Conservation (phyloP, 1,140 invertebrate species). For the Asobara japonica region DNA sequence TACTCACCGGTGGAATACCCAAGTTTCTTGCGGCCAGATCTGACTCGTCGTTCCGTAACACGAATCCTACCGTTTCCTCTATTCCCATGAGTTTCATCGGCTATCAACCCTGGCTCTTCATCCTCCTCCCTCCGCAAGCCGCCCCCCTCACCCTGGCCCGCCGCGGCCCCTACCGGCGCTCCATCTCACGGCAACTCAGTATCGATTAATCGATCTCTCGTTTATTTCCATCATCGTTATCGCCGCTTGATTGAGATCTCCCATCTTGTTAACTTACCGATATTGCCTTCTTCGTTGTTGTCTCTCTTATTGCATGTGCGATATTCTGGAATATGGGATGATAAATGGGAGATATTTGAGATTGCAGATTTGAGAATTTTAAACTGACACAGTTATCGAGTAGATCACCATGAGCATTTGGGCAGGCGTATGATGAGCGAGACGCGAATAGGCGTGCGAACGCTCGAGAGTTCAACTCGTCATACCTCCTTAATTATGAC, state of each 20-base stretch:
- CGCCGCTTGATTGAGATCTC: constrained; percentile 33
- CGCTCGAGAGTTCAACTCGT: too few relatives aligned
- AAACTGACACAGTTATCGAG: too few relatives aligned
- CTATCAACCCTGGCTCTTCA: neutral
- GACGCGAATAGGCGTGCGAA: too few relatives aligned
- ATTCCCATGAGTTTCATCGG: constrained; percentile 28
- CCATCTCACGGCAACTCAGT: neutral
- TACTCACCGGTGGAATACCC: constrained; percentile 17
- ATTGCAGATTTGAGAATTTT: too few relatives aligned
- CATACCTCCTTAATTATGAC: too few relatives aligned
- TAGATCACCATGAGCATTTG: too few relatives aligned
- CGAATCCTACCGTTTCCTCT: constrained; percentile 30
- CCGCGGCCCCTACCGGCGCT: too few relatives aligned
- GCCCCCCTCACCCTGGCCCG: too few relatives aligned
- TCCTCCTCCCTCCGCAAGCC: neutral
- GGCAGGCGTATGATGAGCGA: too few relatives aligned
- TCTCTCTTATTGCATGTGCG: too few relatives aligned
- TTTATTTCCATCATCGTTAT: constrained; percentile 31
- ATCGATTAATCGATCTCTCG: constrained; percentile 29
- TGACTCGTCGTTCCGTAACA: constrained; percentile 21
- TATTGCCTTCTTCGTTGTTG: neutral
- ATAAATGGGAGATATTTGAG: too few relatives aligned
- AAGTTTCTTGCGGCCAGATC: constrained; percentile 24
- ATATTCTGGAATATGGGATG: too few relatives aligned
- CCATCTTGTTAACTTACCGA: neutral